Conservation (phyloP, 2,888 invertebrate genomes). For the Drosophila macrothrix region DNA sequence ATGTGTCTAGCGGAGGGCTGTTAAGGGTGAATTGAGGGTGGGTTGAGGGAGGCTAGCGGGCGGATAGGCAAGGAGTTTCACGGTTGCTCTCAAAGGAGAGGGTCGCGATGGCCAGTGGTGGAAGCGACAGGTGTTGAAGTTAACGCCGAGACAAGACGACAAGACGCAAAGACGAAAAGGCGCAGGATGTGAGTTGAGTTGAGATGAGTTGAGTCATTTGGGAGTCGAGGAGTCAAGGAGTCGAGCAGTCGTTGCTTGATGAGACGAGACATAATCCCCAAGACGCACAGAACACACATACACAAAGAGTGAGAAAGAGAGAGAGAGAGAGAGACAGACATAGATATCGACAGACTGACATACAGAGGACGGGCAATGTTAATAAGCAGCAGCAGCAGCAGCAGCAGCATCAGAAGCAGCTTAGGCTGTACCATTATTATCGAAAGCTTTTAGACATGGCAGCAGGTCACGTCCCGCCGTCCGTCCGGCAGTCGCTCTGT, state of each 20-base stretch:
- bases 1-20: constrained; percentile 56
- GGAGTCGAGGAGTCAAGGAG: neutral
- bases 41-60: neutral
- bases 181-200: neutral
- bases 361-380: constrained; percentile 34
- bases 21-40: neutral
- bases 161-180: neutral
- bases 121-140: constrained; percentile 57
- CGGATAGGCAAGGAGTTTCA: neutral
- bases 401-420: constrained; percentile 12
- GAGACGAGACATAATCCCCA: constrained; percentile 59
- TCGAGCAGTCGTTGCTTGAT: constrained; percentile 13
- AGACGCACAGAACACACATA: constrained; percentile 40
- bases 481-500: constrained; percentile 28
- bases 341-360: neutral
- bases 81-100: neutral
- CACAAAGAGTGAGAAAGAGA: constrained; percentile 4
- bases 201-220: constrained; percentile 1
- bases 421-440: constrained; percentile 63
- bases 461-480: constrained; percentile 65
- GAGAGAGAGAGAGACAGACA: constrained; percentile 6
- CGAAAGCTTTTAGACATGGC: constrained; percentile 79
- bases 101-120: neutral
- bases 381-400: constrained; percentile 53
- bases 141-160: constrained; percentile 44